phyloP scores from a whole-genome alignment of 2,888 invertebrate species.

The Invenusta paracnida region DNA sequence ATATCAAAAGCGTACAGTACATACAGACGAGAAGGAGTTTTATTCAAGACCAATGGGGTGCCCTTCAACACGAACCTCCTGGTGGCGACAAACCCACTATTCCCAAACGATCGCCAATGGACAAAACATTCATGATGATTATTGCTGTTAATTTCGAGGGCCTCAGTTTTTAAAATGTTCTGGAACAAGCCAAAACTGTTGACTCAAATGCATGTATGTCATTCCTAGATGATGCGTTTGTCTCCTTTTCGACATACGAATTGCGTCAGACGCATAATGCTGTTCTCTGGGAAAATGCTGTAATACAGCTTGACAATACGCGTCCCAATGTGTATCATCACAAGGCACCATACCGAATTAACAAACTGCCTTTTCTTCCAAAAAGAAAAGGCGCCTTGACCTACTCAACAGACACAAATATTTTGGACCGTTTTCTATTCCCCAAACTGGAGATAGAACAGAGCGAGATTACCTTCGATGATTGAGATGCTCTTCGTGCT shows the following conservation, averaged over 20 bases:
- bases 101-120: neutral
- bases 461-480: too few species aligned
- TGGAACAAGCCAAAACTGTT: neutral
- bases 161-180: neutral
- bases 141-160: neutral
- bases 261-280: neutral
- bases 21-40: neutral
- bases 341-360: too few species aligned
- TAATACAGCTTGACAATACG: neutral
- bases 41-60: neutral
- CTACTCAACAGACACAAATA: too few species aligned
- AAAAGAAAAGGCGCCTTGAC: too few species aligned
- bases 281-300: neutral
- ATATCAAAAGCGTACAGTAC: neutral
- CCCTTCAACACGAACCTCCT: neutral
- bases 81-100: neutral
- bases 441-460: too few species aligned
- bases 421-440: too few species aligned
- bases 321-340: neutral
- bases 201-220: neutral
- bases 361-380: too few species aligned
- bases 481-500: too few species aligned
- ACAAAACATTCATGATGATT: neutral
- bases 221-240: neutral
- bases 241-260: neutral